Base-by-base conservation (phyloP, 1,140 invertebrate genomes). In the Bradynema listronoti region DNA sequence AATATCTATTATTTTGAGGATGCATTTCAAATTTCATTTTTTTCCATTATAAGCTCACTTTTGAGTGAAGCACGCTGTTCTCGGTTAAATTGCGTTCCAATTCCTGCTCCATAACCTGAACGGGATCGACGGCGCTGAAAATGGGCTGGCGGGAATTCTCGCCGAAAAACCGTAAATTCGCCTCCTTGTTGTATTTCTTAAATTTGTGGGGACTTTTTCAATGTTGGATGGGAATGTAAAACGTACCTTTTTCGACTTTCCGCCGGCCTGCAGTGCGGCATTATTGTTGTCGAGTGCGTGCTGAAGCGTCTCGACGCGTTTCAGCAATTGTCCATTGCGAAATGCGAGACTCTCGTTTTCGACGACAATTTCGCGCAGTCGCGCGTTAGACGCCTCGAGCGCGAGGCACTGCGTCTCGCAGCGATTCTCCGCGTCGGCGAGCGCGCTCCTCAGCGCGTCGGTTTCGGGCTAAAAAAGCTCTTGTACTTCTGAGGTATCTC, bases 291-390 rank as follows among this genome's bases (percentile, higher is more conserved):
- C 67, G 4, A 69, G 47, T 32, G 36, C 56, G 29, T 61, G 32
- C 46, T 69, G 67, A 25, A 69, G 47, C n/a, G 24, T 43, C 41
- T 71, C 69, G n/a, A 71, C 70, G 25, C 69, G 49, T 52, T 73
- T 71, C 14, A 64, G 43, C 16, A 71, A 51, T 50, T 71, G 69
- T n/a, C 58, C 65, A 55, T 71, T 71, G 34, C 69, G 64, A 34
- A 71, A 71, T 1, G 46, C 56, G 3, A 71, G 56, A n/a, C 62
- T 56, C 22, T 71, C 69, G 47, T 71, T 71, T 61, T 71, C 69
- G 16, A 41, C 32, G 11, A n/a, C n/a, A n/a, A n/a, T n/a, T n/a
- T n/a, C n/a, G n/a, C n/a, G n/a, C n/a, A n/a, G n/a, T n/a, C n/a
- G n/a, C n/a, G n/a, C n/a, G n/a, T n/a, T n/a, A n/a, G n/a, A n/a